Evolutionary conservation across 2,113 vertebrate genomes (phyloP).

Genomic region (Psittacula cyanocephala): DNA sequence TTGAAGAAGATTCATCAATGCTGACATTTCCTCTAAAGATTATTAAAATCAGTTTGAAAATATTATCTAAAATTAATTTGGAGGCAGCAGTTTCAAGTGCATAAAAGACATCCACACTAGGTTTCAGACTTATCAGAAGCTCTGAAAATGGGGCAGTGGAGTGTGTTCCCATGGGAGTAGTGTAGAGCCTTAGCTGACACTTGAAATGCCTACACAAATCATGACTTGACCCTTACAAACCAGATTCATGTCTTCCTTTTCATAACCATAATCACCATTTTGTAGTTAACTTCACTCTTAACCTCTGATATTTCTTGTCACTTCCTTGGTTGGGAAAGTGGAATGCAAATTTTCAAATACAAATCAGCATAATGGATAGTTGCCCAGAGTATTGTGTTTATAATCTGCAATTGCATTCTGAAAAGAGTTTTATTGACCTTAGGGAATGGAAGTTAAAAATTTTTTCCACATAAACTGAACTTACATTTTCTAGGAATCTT

Average conservation of each 20-base stretch:
- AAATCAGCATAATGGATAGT: background rate
- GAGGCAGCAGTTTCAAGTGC: background rate
- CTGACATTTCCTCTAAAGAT: background rate
- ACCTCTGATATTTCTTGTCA: background rate
- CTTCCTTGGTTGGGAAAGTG: background rate
- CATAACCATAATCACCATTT: background rate
- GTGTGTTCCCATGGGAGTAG: background rate
- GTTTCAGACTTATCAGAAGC: background rate
- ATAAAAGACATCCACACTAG: background rate
- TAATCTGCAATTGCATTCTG: background rate
- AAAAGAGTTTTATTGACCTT: slow-evolving; percentile 15
- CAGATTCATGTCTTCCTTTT: background rate
- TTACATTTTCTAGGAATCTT: slow-evolving; percentile 1
- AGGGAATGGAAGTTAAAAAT: background rate
- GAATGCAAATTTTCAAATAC: background rate
- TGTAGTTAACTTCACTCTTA: background rate
- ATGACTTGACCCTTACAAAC: background rate
- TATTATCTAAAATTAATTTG: background rate
- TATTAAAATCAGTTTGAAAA: background rate
- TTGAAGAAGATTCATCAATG: background rate
- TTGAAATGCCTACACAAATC: background rate
- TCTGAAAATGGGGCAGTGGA: background rate
- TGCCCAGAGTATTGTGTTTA: background rate
- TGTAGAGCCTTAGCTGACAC: background rate
- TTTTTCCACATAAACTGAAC: background rate